Conservation (phyloP, 2,797 vertebrate species). For the Avahi laniger region DNA sequence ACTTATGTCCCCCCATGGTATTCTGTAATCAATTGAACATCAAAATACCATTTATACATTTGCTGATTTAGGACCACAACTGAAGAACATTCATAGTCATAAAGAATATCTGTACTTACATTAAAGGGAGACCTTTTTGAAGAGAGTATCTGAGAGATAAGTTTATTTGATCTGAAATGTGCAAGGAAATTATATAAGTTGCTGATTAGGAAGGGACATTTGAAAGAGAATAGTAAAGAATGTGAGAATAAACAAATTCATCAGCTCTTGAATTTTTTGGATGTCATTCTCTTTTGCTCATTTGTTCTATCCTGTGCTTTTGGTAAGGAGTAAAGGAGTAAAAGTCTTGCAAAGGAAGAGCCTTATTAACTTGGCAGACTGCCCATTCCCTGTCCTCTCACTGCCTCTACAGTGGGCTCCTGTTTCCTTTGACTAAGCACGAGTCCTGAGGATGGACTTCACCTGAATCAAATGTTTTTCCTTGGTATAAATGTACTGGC, state of each 20-base stretch:
- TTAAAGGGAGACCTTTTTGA: background rate
- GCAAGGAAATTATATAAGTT: background rate
- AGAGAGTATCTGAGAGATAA: background rate
- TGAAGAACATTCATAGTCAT: background rate
- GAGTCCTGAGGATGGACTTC: background rate
- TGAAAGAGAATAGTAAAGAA: background rate
- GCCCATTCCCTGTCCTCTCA: background rate
- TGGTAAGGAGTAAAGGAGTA: background rate
- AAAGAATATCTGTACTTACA: background rate
- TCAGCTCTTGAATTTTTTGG: background rate
- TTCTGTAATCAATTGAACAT: background rate
- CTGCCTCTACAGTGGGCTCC: background rate
- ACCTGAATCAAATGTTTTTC: background rate
- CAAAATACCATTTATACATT: background rate
- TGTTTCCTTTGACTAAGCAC: background rate
- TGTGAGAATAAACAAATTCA: background rate
- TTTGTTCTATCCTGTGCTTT: background rate
- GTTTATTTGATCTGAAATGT: constrained; percentile 44
- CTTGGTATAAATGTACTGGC: background rate
- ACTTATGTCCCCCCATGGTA: background rate
- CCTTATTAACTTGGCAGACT: background rate
- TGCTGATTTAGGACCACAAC: background rate
- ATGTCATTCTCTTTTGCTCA: background rate
- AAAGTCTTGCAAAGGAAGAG: background rate
- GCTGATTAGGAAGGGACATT: background rate